phyloP scores from a whole-genome alignment of 2,888 invertebrate species.

The Apodemia hepburni region DNA sequence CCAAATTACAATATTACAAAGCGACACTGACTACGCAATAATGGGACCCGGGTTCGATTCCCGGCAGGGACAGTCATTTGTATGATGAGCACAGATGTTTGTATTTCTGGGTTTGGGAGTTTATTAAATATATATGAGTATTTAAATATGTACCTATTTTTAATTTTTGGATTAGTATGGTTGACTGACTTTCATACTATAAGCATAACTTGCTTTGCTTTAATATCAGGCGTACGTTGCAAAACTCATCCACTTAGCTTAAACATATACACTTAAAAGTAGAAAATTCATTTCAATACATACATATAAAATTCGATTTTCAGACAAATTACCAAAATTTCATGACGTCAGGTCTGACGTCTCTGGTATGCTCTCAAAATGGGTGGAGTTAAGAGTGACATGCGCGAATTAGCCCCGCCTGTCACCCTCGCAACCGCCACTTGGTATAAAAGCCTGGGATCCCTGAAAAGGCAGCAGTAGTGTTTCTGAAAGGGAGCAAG shows the following conservation, averaged over 20 bases:
- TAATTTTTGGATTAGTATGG: too few relatives aligned
- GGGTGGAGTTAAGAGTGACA: conserved; percentile 50
- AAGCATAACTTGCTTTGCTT: too few relatives aligned
- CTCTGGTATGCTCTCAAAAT: conserved; percentile 48
- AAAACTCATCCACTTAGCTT: neutral
- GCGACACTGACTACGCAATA: too few relatives aligned
- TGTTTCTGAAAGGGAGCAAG: conserved; percentile 36
- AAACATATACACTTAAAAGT: neutral
- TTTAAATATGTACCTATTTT: too few relatives aligned
- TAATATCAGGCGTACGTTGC: too few relatives aligned
- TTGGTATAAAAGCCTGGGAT: conserved; percentile 55
- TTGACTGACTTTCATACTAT: too few relatives aligned
- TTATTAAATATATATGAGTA: too few relatives aligned
- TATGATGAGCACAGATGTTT: too few relatives aligned
- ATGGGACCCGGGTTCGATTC: too few relatives aligned
- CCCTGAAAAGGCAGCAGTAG: conserved; percentile 33
- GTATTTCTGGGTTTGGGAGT: too few relatives aligned
- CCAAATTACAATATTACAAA: too few relatives aligned
- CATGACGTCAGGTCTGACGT: conserved; percentile 48
- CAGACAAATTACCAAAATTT: conserved; percentile 25
- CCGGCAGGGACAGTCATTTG: too few relatives aligned
- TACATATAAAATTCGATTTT: conserved; percentile 1
- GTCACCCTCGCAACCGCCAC: conserved; percentile 40
- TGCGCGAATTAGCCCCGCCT: conserved; percentile 56
- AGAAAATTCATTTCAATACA: neutral